Evolutionary conservation across 2,888 invertebrate genomes (phyloP).

Genomic region (Pterostichus niger): DNA sequence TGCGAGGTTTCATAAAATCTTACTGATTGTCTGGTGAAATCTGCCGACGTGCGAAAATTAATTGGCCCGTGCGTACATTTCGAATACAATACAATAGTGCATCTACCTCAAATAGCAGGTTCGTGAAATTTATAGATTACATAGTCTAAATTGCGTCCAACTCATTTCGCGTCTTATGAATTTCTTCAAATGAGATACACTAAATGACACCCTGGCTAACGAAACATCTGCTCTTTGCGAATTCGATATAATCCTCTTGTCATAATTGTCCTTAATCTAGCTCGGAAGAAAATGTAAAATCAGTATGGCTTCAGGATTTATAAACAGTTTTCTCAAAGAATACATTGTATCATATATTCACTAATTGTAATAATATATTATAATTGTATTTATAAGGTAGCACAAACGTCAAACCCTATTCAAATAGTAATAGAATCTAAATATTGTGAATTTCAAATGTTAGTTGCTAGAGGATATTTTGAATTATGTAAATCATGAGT

Average conservation of each 20-base stretch:
- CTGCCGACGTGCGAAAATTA: conserved; percentile 57
- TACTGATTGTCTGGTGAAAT: conserved; percentile 36
- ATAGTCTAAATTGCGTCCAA: neutral
- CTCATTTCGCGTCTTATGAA: conserved; percentile 7
- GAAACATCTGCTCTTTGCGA: neutral
- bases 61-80: conserved; percentile 51
- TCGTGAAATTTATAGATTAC: conserved; percentile 26
- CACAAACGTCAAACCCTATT: too few relatives aligned
- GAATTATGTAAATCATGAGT: too few relatives aligned
- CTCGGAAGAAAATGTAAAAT: neutral
- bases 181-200: neutral
- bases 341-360: neutral
- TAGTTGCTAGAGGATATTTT: too few relatives aligned
- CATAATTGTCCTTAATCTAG: conserved; percentile 1
- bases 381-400: too few relatives aligned
- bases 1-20: conserved; percentile 42
- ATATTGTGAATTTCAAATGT: too few relatives aligned
- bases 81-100: conserved; percentile 36
- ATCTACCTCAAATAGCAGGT: too few relatives aligned
- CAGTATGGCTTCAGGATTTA: conserved; percentile 6
- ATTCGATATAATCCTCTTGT: neutral
- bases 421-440: too few relatives aligned
- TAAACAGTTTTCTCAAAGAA: neutral
- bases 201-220: neutral
- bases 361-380: too few relatives aligned